Percentiles rank a stretch among this genome's conserved stretches.
phyloP scores from a whole-genome alignment of 2,113 vertebrate species.

The Antechinus flavipes region DNA sequence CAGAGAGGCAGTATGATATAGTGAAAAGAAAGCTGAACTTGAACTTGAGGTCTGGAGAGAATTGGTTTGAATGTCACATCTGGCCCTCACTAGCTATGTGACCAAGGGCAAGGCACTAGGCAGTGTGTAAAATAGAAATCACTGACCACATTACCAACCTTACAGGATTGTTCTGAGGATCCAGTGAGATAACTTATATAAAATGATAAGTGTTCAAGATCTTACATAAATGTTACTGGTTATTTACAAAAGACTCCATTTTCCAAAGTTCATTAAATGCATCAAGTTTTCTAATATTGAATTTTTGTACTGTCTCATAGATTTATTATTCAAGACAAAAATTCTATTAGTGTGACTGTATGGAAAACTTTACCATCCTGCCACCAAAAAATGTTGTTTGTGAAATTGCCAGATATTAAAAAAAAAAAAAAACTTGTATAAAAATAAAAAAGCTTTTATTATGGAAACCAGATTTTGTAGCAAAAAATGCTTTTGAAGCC shows the following conservation, averaged over 20 bases:
- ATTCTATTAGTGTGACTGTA: not conserved
- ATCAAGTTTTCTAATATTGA: not conserved
- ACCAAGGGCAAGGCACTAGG: not conserved
- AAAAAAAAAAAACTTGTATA: not conserved
- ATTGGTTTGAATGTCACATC: not conserved
- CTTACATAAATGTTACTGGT: not conserved
- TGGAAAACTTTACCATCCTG: not conserved
- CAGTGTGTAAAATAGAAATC: not conserved
- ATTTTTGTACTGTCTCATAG: not conserved
- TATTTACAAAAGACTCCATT: not conserved
- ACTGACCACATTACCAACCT: not conserved
- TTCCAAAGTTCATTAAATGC: not conserved
- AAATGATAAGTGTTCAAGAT: not conserved
- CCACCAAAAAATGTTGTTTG: not conserved
- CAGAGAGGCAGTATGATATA: not conserved
- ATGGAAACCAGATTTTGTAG: slow-evolving; percentile 1
- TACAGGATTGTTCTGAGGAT: not conserved
- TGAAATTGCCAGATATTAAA: not conserved
- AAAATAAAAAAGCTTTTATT: not conserved
- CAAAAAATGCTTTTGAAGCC: not conserved
- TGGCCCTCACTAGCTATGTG: not conserved
- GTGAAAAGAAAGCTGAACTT: not conserved
- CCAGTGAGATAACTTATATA: not conserved
- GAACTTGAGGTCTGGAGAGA: not conserved
- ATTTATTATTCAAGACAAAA: slow-evolving; percentile 1